These are phyloP conservation scores for Dione juno DNA, from an alignment of 2,888 invertebrate genomes.

Conservation along the genomic window DNA sequence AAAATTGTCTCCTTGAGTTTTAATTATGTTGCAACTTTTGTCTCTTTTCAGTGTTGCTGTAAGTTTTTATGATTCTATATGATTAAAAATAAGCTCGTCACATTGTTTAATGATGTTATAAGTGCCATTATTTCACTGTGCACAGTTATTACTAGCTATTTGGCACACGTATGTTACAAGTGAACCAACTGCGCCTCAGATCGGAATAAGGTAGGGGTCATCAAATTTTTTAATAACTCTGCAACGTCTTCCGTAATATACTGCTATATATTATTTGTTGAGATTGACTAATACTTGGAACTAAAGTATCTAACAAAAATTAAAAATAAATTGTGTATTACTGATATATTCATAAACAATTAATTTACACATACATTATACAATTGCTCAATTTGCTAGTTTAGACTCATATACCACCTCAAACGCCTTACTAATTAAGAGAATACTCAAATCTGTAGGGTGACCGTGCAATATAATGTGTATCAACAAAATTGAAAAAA, in stretches of 20 bases:
- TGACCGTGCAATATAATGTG: no score
- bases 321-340: no score
- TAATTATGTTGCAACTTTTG: background rate
- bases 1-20: background rate
- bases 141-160: slow-evolving; percentile 35
- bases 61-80: background rate
- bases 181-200: slow-evolving; percentile 29
- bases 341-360: no score
- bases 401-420: no score
- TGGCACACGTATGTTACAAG: slow-evolving; percentile 27
- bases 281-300: background rate
- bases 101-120: slow-evolving; percentile 19
- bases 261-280: background rate
- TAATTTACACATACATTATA: no score
- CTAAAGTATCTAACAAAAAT: background rate
- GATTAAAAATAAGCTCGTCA: background rate
- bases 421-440: no score
- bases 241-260: background rate
- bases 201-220: slow-evolving; percentile 13
- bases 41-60: background rate
- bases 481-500: no score
- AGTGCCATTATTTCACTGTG: slow-evolving; percentile 9
- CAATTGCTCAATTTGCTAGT: no score
- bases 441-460: no score
- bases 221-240: slow-evolving; percentile 19